These are phyloP conservation scores for Dufourea novaeangliae DNA, from an alignment of 1,140 invertebrate species.

Conservation along the genomic window DNA sequence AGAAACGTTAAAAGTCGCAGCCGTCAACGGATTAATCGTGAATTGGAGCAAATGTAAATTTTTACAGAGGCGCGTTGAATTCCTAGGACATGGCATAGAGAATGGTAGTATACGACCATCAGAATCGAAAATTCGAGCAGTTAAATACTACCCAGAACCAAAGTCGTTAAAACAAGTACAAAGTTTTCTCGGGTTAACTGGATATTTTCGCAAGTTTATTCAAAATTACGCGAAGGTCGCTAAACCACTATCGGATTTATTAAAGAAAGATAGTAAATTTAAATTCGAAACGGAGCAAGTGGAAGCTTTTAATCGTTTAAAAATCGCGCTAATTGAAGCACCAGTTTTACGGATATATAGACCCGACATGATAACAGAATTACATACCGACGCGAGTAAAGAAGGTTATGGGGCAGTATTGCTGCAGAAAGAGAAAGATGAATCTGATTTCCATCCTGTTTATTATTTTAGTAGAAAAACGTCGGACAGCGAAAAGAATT, in stretches of 20 bases:
- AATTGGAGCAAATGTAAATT: conserved; percentile 41
- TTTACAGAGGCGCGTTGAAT: conserved; percentile 9
- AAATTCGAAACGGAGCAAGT: neutral
- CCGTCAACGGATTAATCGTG: conserved; percentile 5
- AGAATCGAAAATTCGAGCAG: conserved; percentile 7
- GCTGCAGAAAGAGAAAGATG: neutral
- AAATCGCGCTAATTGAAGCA: neutral
- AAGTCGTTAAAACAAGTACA: neutral
- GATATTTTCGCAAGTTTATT: conserved; percentile 11
- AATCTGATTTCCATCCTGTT: neutral
- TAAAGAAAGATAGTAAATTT: neutral
- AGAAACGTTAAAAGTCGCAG: neutral
- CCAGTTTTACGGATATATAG: neutral
- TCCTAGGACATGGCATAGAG: conserved; percentile 27
- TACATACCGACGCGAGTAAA: neutral
- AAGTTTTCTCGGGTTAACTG: conserved; percentile 27
- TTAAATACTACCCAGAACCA: conserved; percentile 21
- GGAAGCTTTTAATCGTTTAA: neutral
- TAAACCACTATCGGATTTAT: neutral
- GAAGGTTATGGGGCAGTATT: neutral
- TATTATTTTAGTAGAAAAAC: neutral
- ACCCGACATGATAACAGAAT: neutral
- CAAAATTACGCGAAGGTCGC: neutral
- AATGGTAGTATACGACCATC: conserved; percentile 11
- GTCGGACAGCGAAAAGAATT: neutral